A percentile compares a stretch with the other conserved stretches of the same genome.
Evolutionary conservation across 2,113 vertebrate species (phyloP).

Genomic region (Actenoides lindsayi): DNA sequence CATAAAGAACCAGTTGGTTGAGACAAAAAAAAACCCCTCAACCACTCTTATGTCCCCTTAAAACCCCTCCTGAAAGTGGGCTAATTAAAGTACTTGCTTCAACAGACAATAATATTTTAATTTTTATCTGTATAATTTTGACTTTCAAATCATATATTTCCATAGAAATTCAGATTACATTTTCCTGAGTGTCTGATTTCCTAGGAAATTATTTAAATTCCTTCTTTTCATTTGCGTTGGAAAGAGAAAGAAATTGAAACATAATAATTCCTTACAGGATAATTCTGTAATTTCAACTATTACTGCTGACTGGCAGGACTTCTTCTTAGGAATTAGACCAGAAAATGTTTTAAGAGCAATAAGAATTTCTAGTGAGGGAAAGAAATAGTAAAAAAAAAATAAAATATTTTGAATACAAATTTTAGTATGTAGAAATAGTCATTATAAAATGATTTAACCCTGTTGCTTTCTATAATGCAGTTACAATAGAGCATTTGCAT

Average conservation of each 20-base stretch:
- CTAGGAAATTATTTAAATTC: slow-evolving; percentile 17
- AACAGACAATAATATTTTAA: neutral
- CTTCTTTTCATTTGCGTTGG: neutral
- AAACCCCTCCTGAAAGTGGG: neutral
- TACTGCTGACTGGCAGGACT: neutral
- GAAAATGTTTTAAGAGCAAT: neutral
- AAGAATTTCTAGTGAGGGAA: neutral
- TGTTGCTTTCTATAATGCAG: neutral
- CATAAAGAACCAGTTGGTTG: neutral
- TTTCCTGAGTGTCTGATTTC: neutral
- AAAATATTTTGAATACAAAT: neutral
- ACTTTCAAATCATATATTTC: neutral
- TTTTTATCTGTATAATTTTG: neutral
- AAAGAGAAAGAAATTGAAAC: neutral
- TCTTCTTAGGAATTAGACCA: neutral
- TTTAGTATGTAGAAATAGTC: neutral
- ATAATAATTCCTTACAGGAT: neutral
- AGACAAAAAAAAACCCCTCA: neutral
- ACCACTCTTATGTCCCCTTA: no score
- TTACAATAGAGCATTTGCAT: neutral
- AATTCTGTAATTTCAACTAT: neutral
- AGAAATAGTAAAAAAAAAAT: neutral
- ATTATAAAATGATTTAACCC: neutral
- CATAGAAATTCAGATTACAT: neutral
- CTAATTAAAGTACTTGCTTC: neutral